Evolutionary conservation across 1,140 invertebrate species (phyloP).

Genomic region (Thaumetopoea pityocampa): DNA sequence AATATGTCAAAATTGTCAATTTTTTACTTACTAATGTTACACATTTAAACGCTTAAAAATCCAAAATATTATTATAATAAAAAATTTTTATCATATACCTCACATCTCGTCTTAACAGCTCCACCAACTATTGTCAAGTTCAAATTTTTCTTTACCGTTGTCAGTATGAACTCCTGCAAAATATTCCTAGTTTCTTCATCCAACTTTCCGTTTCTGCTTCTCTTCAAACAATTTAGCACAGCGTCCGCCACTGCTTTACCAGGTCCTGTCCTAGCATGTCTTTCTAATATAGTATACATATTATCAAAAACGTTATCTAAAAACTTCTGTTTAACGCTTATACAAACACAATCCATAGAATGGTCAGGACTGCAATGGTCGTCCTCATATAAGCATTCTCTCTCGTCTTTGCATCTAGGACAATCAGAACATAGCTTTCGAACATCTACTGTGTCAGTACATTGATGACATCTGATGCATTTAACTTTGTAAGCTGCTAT

Average conservation of each 20-base stretch:
- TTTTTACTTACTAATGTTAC: too few relatives aligned
- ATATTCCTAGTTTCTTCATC: constrained; percentile 41
- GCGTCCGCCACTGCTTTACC: constrained; percentile 47
- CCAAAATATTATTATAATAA: too few relatives aligned
- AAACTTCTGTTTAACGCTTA: constrained; percentile 53
- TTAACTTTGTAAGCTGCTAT: constrained; percentile 35
- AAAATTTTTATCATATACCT: too few relatives aligned
- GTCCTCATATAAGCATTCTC: constrained; percentile 36
- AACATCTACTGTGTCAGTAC: constrained; percentile 42
- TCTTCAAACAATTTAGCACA: constrained; percentile 47
- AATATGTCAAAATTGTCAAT: too few relatives aligned
- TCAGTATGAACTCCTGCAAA: constrained; percentile 54
- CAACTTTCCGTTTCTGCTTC: constrained; percentile 58
- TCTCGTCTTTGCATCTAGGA: constrained; percentile 45
- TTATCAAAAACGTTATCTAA: constrained; percentile 64
- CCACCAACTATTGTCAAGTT: constrained; percentile 61
- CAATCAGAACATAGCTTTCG: constrained; percentile 55
- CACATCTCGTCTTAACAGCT: constrained; percentile 65
- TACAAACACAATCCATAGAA: constrained; percentile 50
- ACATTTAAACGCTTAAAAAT: too few relatives aligned
- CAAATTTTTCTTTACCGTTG: constrained; percentile 55
- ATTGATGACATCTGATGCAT: constrained; percentile 49
- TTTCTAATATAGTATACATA: constrained; percentile 57
- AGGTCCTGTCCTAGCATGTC: constrained; percentile 33
- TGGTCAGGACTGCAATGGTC: constrained; percentile 38